A percentile compares a stretch with the other conserved stretches of the same genome.
Evolutionary conservation across 2,888 invertebrate genomes (phyloP).

Genomic region (Ganaspis brasiliensis): DNA sequence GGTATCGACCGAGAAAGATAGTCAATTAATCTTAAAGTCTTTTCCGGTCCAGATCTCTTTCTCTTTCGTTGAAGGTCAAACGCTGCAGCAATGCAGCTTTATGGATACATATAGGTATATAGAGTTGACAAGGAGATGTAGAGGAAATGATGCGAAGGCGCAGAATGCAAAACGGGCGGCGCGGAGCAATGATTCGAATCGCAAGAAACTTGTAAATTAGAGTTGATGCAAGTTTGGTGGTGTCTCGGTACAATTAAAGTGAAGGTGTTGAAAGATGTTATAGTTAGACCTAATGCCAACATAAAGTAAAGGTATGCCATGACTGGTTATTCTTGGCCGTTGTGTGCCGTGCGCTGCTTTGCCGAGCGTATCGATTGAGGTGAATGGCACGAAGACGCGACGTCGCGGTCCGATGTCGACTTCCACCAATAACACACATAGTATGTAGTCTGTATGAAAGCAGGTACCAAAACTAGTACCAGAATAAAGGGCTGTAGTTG

Average conservation of each 20-base stretch:
- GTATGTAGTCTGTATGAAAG: too few species aligned
- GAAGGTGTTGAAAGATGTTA: constrained; percentile 22
- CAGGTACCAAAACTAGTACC: neutral
- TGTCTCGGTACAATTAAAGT: too few species aligned
- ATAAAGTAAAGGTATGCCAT: constrained; percentile 56
- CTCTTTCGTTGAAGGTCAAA: constrained; percentile 17
- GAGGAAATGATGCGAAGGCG: constrained; percentile 42
- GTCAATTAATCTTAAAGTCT: too few species aligned
- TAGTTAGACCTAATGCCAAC: constrained; percentile 53
- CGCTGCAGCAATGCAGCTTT: neutral
- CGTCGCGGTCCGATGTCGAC: constrained; percentile 45
- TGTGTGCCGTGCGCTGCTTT: constrained; percentile 47
- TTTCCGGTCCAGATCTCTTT: constrained; percentile 6
- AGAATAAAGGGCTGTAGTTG: neutral
- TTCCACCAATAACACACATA: constrained; percentile 19
- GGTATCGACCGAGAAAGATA: neutral
- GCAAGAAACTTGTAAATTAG: too few species aligned
- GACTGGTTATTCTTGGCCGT: constrained; percentile 52
- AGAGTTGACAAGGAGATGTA: constrained; percentile 22
- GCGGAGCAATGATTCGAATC: too few species aligned
- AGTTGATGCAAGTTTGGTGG: too few species aligned
- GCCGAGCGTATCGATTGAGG: constrained; percentile 58
- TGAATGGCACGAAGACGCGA: constrained; percentile 45
- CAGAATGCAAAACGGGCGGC: constrained; percentile 51
- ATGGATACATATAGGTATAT: neutral